Percentiles rank a stretch among this genome's conserved stretches.
phyloP scores from a whole-genome alignment of 2,888 invertebrate species.

The Cryptocephalus primarius region DNA sequence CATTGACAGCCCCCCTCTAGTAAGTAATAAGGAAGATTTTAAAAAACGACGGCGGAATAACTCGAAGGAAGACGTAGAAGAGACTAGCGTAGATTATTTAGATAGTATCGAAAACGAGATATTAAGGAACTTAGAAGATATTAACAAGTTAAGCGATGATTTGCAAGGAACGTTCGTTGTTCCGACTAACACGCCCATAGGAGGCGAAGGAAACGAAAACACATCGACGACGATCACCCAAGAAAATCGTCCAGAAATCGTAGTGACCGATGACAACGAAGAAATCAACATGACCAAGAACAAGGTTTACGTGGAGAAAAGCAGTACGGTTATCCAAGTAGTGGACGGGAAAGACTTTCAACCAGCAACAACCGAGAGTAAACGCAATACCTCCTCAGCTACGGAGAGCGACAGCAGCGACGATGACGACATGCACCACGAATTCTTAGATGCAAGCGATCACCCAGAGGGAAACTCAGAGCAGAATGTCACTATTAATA shows the following conservation, averaged over 20 bases:
- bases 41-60: conserved; percentile 13
- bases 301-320: conserved; percentile 33
- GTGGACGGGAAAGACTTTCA: conserved; percentile 20
- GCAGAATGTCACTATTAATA: too few relatives aligned
- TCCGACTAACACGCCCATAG: conserved; percentile 1
- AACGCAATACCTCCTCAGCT: not conserved
- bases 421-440: not conserved
- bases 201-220: conserved; percentile 2
- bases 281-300: conserved; percentile 6
- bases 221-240: not conserved
- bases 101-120: conserved; percentile 22
- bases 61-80: conserved; percentile 5
- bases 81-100: conserved; percentile 8
- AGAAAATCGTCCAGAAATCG: conserved; percentile 1
- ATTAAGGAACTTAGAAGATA: conserved; percentile 23
- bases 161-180: conserved; percentile 7
- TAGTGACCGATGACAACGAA: not conserved
- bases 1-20: conserved; percentile 12
- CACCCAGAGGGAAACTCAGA: too few relatives aligned
- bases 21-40: conserved; percentile 9
- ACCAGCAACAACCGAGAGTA: conserved; percentile 2
- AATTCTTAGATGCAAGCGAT: not conserved
- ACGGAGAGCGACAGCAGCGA: conserved; percentile 1
- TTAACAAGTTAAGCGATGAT: conserved; percentile 18
- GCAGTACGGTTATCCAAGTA: conserved; percentile 34